phyloP scores from a whole-genome alignment of 2,888 invertebrate genomes.

The Drosophila niveifrons region DNA sequence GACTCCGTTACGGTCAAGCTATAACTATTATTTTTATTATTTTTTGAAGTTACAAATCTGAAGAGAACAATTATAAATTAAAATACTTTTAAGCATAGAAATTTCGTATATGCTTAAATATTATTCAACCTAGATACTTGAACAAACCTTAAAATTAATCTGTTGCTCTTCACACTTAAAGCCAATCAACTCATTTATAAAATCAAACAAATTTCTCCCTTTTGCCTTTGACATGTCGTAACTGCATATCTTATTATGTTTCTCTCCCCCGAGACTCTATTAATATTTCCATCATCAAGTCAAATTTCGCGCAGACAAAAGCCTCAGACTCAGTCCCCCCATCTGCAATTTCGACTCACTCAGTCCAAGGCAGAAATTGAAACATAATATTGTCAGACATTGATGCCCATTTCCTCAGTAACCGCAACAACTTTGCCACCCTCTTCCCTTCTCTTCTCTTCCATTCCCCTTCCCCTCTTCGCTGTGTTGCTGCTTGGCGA shows the following conservation, averaged over 20 bases:
- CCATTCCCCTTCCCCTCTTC: slow-evolving; percentile 3
- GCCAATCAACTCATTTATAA: slow-evolving; percentile 7
- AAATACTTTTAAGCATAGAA: no score
- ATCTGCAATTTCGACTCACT: not conserved
- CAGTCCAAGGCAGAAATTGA: slow-evolving; percentile 66
- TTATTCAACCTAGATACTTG: no score
- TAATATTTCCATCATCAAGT: slow-evolving; percentile 65
- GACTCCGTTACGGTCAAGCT: not conserved
- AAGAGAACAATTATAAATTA: no score
- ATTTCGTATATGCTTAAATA: no score
- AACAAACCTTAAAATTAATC: not conserved
- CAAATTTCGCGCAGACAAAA: slow-evolving; percentile 45
- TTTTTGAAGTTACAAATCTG: no score
- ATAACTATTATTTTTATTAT: not conserved
- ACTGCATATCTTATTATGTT: slow-evolving; percentile 38
- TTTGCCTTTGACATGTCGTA: not conserved
- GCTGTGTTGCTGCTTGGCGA: slow-evolving; percentile 1
- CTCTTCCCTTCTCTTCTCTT: not conserved
- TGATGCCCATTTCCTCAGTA: slow-evolving; percentile 78
- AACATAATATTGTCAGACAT: slow-evolving; percentile 82
- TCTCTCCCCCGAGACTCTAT: slow-evolving; percentile 30
- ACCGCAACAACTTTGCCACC: slow-evolving; percentile 74
- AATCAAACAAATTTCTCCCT: slow-evolving; percentile 31
- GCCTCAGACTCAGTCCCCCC: not conserved
- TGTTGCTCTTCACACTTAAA: not conserved